These are phyloP conservation scores for Drosophila equinoxialis DNA, from an alignment of 1,140 invertebrate species.

Conservation along the genomic window DNA sequence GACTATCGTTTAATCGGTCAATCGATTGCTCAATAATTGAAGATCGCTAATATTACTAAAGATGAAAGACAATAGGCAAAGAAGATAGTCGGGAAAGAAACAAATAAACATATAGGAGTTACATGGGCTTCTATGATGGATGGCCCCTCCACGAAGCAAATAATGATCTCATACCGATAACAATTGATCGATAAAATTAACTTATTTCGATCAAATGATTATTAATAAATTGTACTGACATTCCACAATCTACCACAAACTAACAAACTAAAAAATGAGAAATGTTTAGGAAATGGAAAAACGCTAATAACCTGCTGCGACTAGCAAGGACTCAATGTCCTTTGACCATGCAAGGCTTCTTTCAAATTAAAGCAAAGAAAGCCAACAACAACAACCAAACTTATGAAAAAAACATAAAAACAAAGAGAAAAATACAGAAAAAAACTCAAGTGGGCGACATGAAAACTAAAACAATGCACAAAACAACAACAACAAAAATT, in stretches of 20 bases:
- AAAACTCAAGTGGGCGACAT: conserved; percentile 73
- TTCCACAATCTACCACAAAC: too few species aligned
- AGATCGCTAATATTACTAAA: too few species aligned
- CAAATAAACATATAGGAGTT: too few species aligned
- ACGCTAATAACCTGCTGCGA: conserved; percentile 5
- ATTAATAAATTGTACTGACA: too few species aligned
- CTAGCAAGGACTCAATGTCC: conserved; percentile 58
- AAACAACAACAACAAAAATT: conserved; percentile 45
- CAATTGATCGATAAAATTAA: too few species aligned
- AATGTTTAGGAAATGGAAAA: conserved; percentile 3
- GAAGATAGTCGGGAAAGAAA: too few species aligned
- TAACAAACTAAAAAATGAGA: background rate
- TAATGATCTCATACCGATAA: too few species aligned
- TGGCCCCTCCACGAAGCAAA: too few species aligned
- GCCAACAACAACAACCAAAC: conserved; percentile 50
- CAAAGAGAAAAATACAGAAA: conserved; percentile 17
- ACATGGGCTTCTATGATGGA: too few species aligned
- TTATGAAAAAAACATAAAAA: conserved; percentile 27
- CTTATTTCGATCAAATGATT: too few species aligned
- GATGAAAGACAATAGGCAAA: too few species aligned
- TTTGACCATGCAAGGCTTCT: conserved; percentile 73
- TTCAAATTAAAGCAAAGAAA: conserved; percentile 45
- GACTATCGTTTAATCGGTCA: background rate
- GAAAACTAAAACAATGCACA: conserved; percentile 78
- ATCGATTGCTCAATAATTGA: background rate